Evolutionary conservation across 64 coral and sea anemone genomes (phyloP).

Genomic region (Montipora foliosa): DNA sequence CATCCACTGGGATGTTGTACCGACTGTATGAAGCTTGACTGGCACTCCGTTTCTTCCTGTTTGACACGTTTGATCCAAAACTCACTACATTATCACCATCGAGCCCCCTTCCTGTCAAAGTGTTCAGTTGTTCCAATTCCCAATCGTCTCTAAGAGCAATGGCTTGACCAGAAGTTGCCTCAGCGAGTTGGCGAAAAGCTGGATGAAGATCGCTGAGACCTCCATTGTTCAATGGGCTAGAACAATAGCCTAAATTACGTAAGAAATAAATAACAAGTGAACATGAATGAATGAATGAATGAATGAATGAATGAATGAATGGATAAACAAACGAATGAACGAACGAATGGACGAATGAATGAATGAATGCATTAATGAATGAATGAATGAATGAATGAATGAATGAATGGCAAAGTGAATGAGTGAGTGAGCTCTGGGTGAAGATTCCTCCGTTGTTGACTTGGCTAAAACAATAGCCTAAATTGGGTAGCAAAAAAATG

Average conservation of each 20-base stretch:
- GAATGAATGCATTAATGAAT: too few species aligned
- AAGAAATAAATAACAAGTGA: too few species aligned
- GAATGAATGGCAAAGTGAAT: too few species aligned
- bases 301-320: too few species aligned
- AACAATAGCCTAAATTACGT: not conserved
- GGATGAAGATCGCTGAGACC: not conserved
- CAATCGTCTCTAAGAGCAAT: constrained; percentile 28
- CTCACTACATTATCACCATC: constrained; percentile 72
- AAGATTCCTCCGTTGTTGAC: too few species aligned
- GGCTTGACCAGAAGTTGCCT: constrained; percentile 70
- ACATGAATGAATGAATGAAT: too few species aligned
- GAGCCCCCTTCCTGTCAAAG: constrained; percentile 67
- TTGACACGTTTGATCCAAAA: constrained; percentile 53
- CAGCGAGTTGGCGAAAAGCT: constrained; percentile 62
- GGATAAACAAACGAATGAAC: too few species aligned
- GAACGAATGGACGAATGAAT: too few species aligned
- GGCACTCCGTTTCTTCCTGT: constrained; percentile 63
- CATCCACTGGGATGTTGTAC: constrained; percentile 58
- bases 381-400: too few species aligned
- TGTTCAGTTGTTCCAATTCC: constrained; percentile 60
- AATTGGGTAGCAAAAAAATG: too few species aligned
- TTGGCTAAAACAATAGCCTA: too few species aligned
- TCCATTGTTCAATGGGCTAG: not conserved
- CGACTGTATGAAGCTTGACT: not conserved
- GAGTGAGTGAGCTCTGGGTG: too few species aligned